phyloP scores from a whole-genome alignment of 2,797 vertebrate genomes.

The Pogonophryne albipinna region DNA sequence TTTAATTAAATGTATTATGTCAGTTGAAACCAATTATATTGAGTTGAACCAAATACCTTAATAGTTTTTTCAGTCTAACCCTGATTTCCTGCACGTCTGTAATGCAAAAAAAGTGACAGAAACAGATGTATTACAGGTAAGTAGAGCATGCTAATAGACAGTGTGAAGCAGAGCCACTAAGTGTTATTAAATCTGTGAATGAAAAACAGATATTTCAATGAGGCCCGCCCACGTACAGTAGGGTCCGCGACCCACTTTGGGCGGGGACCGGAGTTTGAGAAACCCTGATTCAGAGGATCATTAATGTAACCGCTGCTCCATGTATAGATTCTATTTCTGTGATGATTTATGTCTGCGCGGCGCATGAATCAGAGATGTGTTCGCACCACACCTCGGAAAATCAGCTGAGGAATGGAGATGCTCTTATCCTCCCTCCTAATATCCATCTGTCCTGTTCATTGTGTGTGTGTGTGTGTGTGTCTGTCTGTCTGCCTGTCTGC shows the following conservation, averaged over 20 bases:
- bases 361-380: slow-evolving; percentile 56
- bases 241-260: not conserved
- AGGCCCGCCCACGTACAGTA: not conserved
- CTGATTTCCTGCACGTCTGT: no score
- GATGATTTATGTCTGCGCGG: slow-evolving; percentile 32
- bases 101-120: no score
- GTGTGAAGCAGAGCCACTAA: not conserved
- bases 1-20: no score
- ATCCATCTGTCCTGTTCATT: not conserved
- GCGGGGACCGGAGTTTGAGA: not conserved
- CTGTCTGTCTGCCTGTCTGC: not conserved
- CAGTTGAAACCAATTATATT: no score
- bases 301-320: slow-evolving; percentile 15
- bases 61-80: no score
- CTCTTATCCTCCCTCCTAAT: not conserved
- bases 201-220: not conserved
- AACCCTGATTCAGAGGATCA: slow-evolving; percentile 21
- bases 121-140: not conserved
- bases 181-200: not conserved
- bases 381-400: slow-evolving; percentile 63
- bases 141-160: not conserved
- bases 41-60: no score
- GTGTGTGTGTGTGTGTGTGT: slow-evolving; percentile 10
- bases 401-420: slow-evolving; percentile 34
- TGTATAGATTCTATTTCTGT: slow-evolving; percentile 39